Evolutionary conservation across 2,888 invertebrate genomes (phyloP), one percentile per base, ranked within the genome.

Genomic region (Argynnis bischoffii): DNA sequence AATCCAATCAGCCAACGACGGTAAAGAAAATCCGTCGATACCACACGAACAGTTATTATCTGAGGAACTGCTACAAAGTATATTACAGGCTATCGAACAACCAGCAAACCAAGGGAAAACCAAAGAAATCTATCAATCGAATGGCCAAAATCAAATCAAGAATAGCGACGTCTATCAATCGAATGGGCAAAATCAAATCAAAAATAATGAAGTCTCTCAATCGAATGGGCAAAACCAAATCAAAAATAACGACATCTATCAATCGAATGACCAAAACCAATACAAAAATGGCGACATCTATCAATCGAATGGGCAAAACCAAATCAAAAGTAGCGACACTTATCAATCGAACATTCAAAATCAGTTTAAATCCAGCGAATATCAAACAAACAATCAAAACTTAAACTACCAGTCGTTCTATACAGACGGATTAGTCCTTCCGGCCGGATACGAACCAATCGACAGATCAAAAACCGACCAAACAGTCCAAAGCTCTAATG

Each of bases 31-130:
- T 71, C 92, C 93, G 0, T 73, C 93, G 79, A 84, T 90, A 26
- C 94, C 96, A 14, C 97, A 97, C 76, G 95, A 96, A 15, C 96
- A 97, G 81, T 93, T 97, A 0, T 85, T 97, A 0, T 96, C 96
- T 0, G 95, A 97, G 79, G 97, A 96, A 1, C 89, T 97, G 0
- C 83, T 97, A 1, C 96, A 97, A 80, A 96, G 97, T 63, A 97
- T 97, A 66, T 83, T 97, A 2, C 95, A 96, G 70, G 97, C 97
- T 0, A 97, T 97, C 59, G 97, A 97, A 79, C 95, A 96, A 72
- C 96, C 96, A 0, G 2, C 50, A 51, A 48, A 47, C 35, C 56
- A 67, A 48, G 51, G n/a, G 6, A 55, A 63, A 1, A 70, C 70
- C 18, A 63, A 63, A 11, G 35, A 63, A 16, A 51, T 51, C n/a